Base-by-base conservation (phyloP, 92 coral and sea anemone species). In the Porites evermanni region DNA sequence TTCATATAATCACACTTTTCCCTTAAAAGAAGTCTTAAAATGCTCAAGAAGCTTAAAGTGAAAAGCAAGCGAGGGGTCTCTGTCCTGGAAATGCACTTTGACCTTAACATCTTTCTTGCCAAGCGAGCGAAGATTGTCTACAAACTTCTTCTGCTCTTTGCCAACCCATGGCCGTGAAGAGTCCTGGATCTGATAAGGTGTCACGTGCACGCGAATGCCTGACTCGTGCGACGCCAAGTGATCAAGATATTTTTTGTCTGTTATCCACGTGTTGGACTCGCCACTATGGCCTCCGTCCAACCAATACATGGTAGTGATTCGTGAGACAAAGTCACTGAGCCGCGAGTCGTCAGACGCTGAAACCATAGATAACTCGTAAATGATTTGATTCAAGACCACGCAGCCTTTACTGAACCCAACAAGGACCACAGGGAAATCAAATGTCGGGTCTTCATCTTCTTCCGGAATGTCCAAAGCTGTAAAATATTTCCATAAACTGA, bases 351-450 rank as follows among this genome's bases (percentile, higher is more conserved):
- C 95, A 4, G 96, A 94, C 19, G 93, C 82, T 12, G 92, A 80
- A 60, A 91, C 95, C 17, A 86, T 87, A 6, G 92, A 89, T 14
- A 95, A 83, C 78, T 97, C 99, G 84, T 97, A 92, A 18, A 95
- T 88, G 78, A 97, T 88, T 84, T 97, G 99, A 80, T 97, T 97
- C 10, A 97, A 93, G 18, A 97, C 99, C 23, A 94, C 92, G 67
- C 99, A 97, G 26, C 99, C 99, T 73, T 97, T 96, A 79, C 99
- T 97, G 80, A 97, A 97, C 14, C 99, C 99, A 2, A 97, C 98
- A 26, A 95, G 90, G 58, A 92, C 78, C 79, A 97, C 91, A 24
- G 98, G 99, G 83, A 97, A 97, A 47, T 97, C 98, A 68, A 74
- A 79, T 58, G 99, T 97, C 53, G 90, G 88, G 80, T 97, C 99